A percentile compares a stretch with the other conserved stretches of the same genome.
These are phyloP conservation scores for Dissostichus mawsoni DNA, from an alignment of 2,113 vertebrate genomes.

Conservation along the genomic window DNA sequence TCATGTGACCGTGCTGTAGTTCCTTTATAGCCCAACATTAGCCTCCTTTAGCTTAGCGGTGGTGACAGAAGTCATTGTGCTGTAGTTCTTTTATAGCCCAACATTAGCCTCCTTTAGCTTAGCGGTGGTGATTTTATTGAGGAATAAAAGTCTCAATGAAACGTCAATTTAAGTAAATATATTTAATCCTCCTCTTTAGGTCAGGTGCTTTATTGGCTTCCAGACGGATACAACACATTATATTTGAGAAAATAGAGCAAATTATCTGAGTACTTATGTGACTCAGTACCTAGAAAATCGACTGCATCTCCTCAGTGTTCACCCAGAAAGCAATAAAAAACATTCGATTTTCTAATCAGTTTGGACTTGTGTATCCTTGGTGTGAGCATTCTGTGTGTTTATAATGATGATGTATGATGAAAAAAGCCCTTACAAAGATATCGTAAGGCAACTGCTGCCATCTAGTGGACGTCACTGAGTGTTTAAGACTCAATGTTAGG, in stretches of 20 bases:
- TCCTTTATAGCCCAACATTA: no score
- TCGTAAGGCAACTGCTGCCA: conserved; percentile 47
- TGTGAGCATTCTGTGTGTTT: no score
- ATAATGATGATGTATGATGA: no score
- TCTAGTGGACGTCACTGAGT: conserved; percentile 61
- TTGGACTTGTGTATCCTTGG: no score
- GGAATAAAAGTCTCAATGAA: not conserved
- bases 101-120: no score
- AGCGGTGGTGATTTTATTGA: no score
- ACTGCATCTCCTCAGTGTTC: not conserved
- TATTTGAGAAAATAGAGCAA: not conserved
- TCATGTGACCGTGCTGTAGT: no score
- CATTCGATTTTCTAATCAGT: no score
- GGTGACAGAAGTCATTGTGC: no score
- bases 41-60: no score
- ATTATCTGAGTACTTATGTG: not conserved
- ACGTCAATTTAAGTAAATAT: not conserved
- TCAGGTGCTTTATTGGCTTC: not conserved
- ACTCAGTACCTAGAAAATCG: not conserved
- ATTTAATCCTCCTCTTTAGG: not conserved
- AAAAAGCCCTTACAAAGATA: not conserved
- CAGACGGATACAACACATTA: not conserved
- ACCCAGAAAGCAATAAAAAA: no score
- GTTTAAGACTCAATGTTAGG: conserved; percentile 2
- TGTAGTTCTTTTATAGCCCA: no score